A percentile compares a stretch with the other conserved stretches of the same genome.
These are phyloP conservation scores for Tryphoninae sp. DNA, from an alignment of 2,888 invertebrate species.

Conservation along the genomic window DNA sequence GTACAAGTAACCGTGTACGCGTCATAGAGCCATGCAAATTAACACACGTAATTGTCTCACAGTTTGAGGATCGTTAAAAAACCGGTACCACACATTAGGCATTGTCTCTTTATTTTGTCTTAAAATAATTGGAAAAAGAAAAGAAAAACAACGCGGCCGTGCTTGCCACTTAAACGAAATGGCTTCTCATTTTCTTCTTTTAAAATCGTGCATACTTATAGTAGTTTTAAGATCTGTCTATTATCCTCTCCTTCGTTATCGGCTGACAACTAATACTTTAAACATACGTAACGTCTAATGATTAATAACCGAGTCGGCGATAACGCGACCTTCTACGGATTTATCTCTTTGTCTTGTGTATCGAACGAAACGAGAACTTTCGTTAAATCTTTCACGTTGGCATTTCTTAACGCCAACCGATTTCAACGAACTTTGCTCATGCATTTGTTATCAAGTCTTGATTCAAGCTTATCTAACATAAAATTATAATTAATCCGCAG, in stretches of 20 bases:
- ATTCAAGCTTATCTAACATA: too few relatives aligned
- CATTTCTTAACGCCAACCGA: too few relatives aligned
- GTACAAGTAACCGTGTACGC: slow-evolving; percentile 6
- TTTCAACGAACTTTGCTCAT: too few relatives aligned
- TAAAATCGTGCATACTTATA: background rate
- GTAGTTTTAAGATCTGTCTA: background rate
- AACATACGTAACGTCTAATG: background rate
- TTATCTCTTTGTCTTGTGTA: background rate
- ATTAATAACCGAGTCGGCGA: background rate
- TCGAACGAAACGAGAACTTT: background rate
- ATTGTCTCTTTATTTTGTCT: background rate
- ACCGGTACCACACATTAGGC: background rate
- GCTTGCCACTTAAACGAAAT: background rate
- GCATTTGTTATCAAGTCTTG: too few relatives aligned
- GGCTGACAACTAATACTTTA: background rate
- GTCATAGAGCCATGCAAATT: slow-evolving; percentile 19
- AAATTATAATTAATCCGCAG: background rate
- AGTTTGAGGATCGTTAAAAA: background rate
- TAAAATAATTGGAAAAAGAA: background rate
- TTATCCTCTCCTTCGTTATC: background rate
- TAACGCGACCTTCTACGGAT: background rate
- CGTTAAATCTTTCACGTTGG: too few relatives aligned
- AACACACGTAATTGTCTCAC: background rate
- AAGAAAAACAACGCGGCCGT: background rate
- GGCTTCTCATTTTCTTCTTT: background rate